phyloP scores from a whole-genome alignment of 2,797 vertebrate species.

The Hippoglossus hippoglossus region DNA sequence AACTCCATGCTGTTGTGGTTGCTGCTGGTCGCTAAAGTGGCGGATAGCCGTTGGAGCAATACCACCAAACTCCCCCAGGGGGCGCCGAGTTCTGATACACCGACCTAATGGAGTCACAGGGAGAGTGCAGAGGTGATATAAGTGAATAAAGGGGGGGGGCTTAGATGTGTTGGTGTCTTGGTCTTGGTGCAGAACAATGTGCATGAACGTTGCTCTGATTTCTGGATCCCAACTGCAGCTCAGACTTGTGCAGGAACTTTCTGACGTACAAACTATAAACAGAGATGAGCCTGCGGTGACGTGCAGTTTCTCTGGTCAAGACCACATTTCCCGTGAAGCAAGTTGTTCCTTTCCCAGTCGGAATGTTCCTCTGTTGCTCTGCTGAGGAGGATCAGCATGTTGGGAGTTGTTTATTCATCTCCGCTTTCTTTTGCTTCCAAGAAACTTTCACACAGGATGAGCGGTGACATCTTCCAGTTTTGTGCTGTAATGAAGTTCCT shows the following conservation, averaged over 20 bases:
- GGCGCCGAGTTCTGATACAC: conserved; percentile 86
- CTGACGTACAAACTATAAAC: too few species aligned
- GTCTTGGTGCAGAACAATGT: too few species aligned
- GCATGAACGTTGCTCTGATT: too few species aligned
- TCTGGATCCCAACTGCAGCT: too few species aligned
- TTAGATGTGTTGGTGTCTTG: too few species aligned
- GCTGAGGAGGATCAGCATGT: conserved; percentile 36
- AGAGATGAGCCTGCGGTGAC: too few species aligned
- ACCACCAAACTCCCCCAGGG: conserved; percentile 88
- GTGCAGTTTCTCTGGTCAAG: too few species aligned
- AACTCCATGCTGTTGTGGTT: conserved; percentile 87
- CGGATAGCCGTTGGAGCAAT: conserved; percentile 85
- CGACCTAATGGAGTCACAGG: conserved; percentile 56
- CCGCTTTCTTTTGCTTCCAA: conserved; percentile 33
- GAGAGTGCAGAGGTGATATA: neutral
- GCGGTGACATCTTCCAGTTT: conserved; percentile 45
- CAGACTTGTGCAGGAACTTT: too few species aligned
- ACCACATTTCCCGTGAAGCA: too few species aligned
- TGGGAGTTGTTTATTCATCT: conserved; percentile 26
- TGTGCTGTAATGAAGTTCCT: conserved; percentile 26
- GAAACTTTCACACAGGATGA: conserved; percentile 35
- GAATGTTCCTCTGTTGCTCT: neutral
- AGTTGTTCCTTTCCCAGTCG: too few species aligned
- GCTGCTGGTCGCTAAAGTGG: conserved; percentile 83
- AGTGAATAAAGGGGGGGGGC: neutral